Evolutionary conservation across 2,888 invertebrate genomes (phyloP), one percentile per base, ranked within the genome.

Genomic region (Eucera pruinosa): DNA sequence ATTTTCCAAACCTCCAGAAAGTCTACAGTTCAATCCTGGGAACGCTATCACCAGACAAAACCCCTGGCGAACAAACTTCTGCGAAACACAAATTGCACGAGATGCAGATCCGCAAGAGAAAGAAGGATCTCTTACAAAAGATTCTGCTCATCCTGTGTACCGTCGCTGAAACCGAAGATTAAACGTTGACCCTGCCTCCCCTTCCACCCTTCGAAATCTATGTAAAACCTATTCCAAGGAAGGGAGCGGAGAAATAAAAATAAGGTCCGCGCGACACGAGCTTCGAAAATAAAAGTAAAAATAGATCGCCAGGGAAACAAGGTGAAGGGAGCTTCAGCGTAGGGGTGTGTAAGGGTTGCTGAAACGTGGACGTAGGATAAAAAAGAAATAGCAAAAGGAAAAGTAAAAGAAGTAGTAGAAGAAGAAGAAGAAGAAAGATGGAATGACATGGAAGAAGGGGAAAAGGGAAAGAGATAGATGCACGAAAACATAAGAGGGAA

Each of bases 201-300:
- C 7, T 20, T 50, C 43, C 20, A 2, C 0, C 52, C 25, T 6
- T n/a, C 9, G 6, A 4, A 30, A 23, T 50, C 39, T 33, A 41
- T 54, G 55, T 18, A 23, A 36, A 27, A 11, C 30, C 18, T 27
- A 48, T 48, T n/a, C 48, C 33, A 13, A 5, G 57, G 15, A 11
- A 7, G 11, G 20, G 15, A 9, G 9, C 36, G 36, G 20, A 18
- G 39, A 25, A 68, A 39, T 52, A 30, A 68, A 54, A 73, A 47
- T 47, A 47, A 41, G 57, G 61, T 41, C 30, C 41, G 64, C 41
- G 64, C 52, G 58, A 71, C 58, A 23, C 60, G 43, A 52, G 65
- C 43, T 18, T 18, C 43, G 60, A 0, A 50, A n/a, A 65, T 47
- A 75, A 58, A 64, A 50, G 70, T 62, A 70, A 65, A 75, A 75